Base-by-base conservation (phyloP, 2,888 invertebrate species). In the Diarsia rubi region DNA sequence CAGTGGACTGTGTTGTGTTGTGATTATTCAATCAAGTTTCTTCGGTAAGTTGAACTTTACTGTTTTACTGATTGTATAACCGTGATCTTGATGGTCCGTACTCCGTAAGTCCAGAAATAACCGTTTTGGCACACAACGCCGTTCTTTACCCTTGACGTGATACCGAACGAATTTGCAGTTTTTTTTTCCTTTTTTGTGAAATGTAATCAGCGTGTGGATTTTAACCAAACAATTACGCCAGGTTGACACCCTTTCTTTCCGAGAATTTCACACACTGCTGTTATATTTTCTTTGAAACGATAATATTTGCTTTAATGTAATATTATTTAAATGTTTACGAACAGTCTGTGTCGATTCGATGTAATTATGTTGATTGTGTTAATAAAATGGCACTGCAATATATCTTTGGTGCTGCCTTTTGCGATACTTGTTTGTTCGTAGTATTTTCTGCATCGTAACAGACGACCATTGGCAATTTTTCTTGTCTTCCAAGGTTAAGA, bases 51-150 rank as follows among this genome's bases (percentile, higher is more conserved):
- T 80, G 44, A 78, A 49, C 47, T 62, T 72, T 86, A 31, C 54
- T n/a, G 70, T 68, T 47, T 37, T 70, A 65, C 62, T 44, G 11
- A 66, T 85, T 86, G 86, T 88, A 84, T 86, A 82, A 89, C 92
- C 92, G 88, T 94, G 92, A 92, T 93, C 92, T 93, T 93, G 92
- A 86, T 85, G 67, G 73, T 85, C 81, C 75, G 82, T 75, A 77
- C 82, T 81, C 71, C 75, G 80, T 83, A 83, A 66, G 80, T 90
- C 89, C 93, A 92, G 91, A 95, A 95, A 96, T 96, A 96, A 93
- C 92, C 88, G 84, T 84, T 92, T 95, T 95, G 95, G 95, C 95
- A 95, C 90, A 88, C 82, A 83, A 79, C 87, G 79, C 88, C 78
- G 78, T 68, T 82, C 82, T 88, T 77, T 92, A 94, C 92, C 95